phyloP scores from a whole-genome alignment of 2,888 invertebrate species.

The Cantharis rustica region DNA sequence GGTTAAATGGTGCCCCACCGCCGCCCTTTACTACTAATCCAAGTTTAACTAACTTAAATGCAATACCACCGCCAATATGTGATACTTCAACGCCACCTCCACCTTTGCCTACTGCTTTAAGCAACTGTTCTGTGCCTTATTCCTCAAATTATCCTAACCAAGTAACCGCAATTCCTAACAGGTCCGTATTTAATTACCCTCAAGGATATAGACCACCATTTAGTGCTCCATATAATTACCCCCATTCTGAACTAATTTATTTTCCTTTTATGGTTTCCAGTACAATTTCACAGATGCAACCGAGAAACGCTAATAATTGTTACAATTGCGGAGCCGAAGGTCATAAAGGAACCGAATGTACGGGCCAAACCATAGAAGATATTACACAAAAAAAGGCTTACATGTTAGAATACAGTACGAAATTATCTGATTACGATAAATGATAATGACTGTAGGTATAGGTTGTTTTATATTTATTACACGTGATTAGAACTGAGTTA shows the following conservation, averaged over 20 bases:
- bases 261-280: slow-evolving; percentile 53
- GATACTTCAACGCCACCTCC: slow-evolving; percentile 57
- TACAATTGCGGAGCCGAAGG: slow-evolving; percentile 90
- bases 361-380: slow-evolving; percentile 91
- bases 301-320: slow-evolving; percentile 70
- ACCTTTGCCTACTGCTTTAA: slow-evolving; percentile 54
- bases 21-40: slow-evolving; percentile 38
- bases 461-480: slow-evolving; percentile 20
- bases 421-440: slow-evolving; percentile 42
- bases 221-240: slow-evolving; percentile 56
- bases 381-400: slow-evolving; percentile 77
- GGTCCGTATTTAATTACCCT: slow-evolving; percentile 51
- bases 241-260: slow-evolving; percentile 60
- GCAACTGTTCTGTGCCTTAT: slow-evolving; percentile 59
- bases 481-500: slow-evolving; percentile 42
- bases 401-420: slow-evolving; percentile 65
- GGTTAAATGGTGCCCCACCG: slow-evolving; percentile 44
- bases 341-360: slow-evolving; percentile 86
- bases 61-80: slow-evolving; percentile 39
- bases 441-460: slow-evolving; percentile 33
- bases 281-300: slow-evolving; percentile 60
- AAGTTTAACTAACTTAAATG: slow-evolving; percentile 11
- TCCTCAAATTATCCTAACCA: slow-evolving; percentile 57
- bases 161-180: slow-evolving; percentile 41
- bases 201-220: slow-evolving; percentile 49